Evolutionary conservation across 2,797 vertebrate species (phyloP).

Genomic region (Silurus aristotelis): DNA sequence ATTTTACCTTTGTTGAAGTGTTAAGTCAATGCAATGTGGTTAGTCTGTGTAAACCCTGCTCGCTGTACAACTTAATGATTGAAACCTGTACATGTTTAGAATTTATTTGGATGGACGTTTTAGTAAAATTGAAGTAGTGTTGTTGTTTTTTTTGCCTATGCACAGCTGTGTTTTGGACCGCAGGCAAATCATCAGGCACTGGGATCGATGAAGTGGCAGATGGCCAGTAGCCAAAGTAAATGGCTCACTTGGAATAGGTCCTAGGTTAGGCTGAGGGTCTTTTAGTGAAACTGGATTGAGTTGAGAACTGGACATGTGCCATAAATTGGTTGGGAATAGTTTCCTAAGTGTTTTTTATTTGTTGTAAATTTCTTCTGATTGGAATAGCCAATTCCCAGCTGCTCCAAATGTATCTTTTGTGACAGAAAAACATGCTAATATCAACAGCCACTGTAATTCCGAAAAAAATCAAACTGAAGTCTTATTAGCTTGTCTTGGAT

Average conservation of each 20-base stretch:
- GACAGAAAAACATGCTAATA: neutral
- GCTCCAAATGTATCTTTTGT: neutral
- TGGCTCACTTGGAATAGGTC: conserved; percentile 38
- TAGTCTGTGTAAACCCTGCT: neutral
- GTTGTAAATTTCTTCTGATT: neutral
- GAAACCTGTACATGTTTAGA: neutral
- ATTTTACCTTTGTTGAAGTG: neutral
- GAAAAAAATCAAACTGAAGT: neutral
- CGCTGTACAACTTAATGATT: neutral
- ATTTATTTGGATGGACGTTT: neutral
- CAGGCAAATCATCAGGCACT: conserved; percentile 31
- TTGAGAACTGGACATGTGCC: neutral
- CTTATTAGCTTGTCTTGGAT: neutral
- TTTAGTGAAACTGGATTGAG: conserved; percentile 25
- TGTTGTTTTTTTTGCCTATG: neutral
- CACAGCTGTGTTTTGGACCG: conserved; percentile 30
- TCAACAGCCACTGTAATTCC: neutral
- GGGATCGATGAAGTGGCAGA: conserved; percentile 46
- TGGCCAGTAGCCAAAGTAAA: conserved; percentile 44
- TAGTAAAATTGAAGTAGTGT: neutral
- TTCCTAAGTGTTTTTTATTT: neutral
- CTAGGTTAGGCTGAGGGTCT: conserved; percentile 19
- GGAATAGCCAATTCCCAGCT: neutral
- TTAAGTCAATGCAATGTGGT: neutral
- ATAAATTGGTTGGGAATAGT: neutral